These are phyloP conservation scores for Boloria selene DNA, from an alignment of 2,888 invertebrate genomes.

Conservation along the genomic window DNA sequence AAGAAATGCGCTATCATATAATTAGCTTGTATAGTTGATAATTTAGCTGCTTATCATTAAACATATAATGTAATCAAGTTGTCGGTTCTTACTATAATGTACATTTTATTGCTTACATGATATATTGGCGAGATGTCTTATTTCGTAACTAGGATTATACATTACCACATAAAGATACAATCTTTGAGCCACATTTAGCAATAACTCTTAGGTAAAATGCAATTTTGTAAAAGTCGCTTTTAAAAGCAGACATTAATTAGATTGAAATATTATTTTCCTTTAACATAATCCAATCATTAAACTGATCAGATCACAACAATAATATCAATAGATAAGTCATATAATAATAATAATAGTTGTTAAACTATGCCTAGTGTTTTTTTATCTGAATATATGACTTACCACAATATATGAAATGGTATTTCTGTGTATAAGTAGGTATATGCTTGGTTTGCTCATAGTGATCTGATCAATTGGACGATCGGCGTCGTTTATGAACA, in stretches of 20 bases:
- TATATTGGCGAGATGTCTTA: slow-evolving; percentile 68
- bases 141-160: slow-evolving; percentile 55
- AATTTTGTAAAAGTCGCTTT: slow-evolving; percentile 22
- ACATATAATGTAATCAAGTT: slow-evolving; percentile 29
- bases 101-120: slow-evolving; percentile 71
- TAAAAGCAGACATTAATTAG: slow-evolving; percentile 16
- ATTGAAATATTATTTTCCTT: neutral
- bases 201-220: slow-evolving; percentile 42
- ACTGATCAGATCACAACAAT: neutral
- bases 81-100: slow-evolving; percentile 39
- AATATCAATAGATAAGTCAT: neutral
- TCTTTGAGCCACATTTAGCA: slow-evolving; percentile 63
- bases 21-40: slow-evolving; percentile 17
- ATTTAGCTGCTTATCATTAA: slow-evolving; percentile 40
- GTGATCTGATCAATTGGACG: slow-evolving; percentile 1
- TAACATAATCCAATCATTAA: neutral
- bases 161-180: slow-evolving; percentile 57
- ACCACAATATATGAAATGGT: too few species aligned
- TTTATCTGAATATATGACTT: too few species aligned
- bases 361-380: neutral
- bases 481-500: neutral
- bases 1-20: slow-evolving; percentile 8
- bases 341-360: slow-evolving; percentile 12
- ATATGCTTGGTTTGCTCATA: neutral
- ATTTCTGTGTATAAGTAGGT: too few species aligned